phyloP scores from a whole-genome alignment of 2,797 vertebrate genomes.

The Centropyge bicolor region DNA sequence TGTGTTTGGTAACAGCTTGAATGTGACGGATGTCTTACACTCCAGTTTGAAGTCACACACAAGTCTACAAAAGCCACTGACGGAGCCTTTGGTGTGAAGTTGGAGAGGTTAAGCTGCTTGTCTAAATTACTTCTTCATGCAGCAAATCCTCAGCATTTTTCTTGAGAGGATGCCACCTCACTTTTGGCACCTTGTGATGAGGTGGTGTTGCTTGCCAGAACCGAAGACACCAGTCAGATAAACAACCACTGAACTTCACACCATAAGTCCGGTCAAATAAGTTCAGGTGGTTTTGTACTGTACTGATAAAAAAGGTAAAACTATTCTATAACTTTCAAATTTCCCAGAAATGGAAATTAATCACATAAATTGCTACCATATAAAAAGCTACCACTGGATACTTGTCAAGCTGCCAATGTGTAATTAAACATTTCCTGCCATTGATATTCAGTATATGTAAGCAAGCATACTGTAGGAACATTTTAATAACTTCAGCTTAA shows the following conservation, averaged over 20 bases:
- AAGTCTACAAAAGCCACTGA: background rate
- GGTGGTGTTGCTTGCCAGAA: background rate
- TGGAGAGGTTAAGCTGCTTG: constrained; percentile 1
- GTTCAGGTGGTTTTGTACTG: background rate
- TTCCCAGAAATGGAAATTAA: background rate
- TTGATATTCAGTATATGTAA: background rate
- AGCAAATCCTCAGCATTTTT: background rate
- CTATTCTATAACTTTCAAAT: background rate
- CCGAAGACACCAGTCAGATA: background rate
- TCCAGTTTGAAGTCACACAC: background rate
- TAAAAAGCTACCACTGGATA: too few species aligned
- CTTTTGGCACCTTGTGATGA: background rate
- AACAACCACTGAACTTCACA: background rate
- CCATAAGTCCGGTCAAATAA: background rate
- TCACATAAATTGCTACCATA: background rate
- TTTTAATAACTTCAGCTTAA: too few species aligned
- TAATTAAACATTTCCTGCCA: background rate
- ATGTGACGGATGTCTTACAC: too few species aligned
- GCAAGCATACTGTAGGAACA: background rate
- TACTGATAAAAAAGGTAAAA: background rate
- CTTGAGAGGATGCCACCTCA: background rate
- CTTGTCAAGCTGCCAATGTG: too few species aligned
- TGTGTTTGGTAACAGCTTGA: too few species aligned
- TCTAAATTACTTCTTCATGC: background rate
- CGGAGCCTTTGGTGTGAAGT: background rate